Evolutionary conservation across 2,113 vertebrate species (phyloP).

Genomic region (Ammodramus savannarum): DNA sequence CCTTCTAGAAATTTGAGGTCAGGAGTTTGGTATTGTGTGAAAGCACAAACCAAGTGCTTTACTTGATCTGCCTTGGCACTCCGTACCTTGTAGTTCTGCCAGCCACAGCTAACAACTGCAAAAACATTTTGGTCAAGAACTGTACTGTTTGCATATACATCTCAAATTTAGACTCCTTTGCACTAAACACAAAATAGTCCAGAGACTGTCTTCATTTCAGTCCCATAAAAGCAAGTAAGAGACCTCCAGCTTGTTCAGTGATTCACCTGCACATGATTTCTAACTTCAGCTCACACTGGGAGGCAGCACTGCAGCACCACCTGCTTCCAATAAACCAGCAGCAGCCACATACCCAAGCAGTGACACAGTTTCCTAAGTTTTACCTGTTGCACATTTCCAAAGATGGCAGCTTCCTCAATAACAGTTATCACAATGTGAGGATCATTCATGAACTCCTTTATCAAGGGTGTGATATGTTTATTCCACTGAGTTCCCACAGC

Average conservation of each 20-base stretch:
- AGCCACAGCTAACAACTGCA: not conserved
- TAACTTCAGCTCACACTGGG: not conserved
- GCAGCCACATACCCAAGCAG: not conserved
- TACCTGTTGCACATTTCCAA: conserved; percentile 88
- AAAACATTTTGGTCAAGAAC: not conserved
- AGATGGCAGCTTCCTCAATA: conserved; percentile 85
- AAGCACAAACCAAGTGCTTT: not conserved
- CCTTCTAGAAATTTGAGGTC: not conserved
- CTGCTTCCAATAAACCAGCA: not conserved
- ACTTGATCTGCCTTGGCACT: not conserved
- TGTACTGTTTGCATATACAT: not conserved
- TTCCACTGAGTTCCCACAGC: conserved; percentile 81
- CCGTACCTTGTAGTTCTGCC: not conserved
- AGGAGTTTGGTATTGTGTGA: not conserved
- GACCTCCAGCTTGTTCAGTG: not conserved
- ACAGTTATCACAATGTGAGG: conserved; percentile 80
- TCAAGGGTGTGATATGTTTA: conserved; percentile 66
- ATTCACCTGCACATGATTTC: not conserved
- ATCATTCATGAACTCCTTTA: conserved; percentile 77
- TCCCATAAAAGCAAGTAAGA: too few relatives aligned
- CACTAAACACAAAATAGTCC: not conserved
- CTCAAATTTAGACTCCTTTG: not conserved
- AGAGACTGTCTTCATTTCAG: not conserved
- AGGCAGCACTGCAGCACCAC: not conserved
- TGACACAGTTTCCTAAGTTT: not conserved